Percentiles rank a stretch among this genome's conserved stretches.
Evolutionary conservation across 2,113 vertebrate genomes (phyloP).

Genomic region (Cervus canadensis): DNA sequence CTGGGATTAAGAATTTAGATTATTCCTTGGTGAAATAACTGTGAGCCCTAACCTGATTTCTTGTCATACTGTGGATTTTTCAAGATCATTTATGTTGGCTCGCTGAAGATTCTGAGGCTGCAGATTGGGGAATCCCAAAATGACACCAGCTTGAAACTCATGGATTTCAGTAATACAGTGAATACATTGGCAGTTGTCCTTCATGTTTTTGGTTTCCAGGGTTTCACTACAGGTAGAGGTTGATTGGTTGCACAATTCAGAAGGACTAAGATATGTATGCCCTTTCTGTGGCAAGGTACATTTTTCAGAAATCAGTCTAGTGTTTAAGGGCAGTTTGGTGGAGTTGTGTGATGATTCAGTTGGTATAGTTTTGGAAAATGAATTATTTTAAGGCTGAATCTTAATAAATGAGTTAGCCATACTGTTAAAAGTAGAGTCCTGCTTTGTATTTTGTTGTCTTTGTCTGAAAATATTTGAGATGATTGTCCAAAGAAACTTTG

Average conservation of each 20-base stretch:
- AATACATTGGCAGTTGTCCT: background rate
- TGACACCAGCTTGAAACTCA: background rate
- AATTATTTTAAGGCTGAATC: background rate
- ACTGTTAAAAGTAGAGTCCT: background rate
- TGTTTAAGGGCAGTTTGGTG: background rate
- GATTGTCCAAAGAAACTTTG: background rate
- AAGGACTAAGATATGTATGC: background rate
- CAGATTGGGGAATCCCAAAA: slow-evolving; percentile 8
- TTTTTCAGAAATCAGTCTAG: background rate
- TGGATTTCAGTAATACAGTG: background rate
- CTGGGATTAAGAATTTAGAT: slow-evolving; percentile 37
- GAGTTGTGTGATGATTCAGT: background rate
- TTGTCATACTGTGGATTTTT: background rate
- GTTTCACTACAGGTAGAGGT: background rate
- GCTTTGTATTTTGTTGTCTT: background rate
- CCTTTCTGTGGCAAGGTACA: background rate
- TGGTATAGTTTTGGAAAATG: background rate
- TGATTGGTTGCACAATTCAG: background rate
- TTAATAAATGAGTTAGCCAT: background rate
- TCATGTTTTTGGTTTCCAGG: slow-evolving; percentile 24
- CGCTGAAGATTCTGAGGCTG: background rate
- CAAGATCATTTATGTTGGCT: slow-evolving; percentile 12
- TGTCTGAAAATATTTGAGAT: slow-evolving; percentile 22
- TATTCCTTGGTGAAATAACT: slow-evolving; percentile 8
- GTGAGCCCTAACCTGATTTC: background rate